Conservation (phyloP, 2,888 invertebrate species). For the Zaprionus bogoriensis region DNA sequence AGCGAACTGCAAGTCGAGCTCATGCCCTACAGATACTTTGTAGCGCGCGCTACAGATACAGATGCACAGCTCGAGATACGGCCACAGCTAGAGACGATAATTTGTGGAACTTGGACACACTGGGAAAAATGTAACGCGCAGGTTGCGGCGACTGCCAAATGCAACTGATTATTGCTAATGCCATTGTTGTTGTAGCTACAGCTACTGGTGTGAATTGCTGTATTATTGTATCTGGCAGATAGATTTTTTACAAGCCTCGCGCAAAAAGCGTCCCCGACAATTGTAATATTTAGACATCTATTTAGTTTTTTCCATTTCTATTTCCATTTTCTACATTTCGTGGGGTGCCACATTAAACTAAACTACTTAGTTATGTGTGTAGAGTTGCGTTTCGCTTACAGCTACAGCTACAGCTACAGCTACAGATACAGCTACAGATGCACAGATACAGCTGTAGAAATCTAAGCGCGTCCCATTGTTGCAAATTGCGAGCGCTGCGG, state of each 20-base stretch:
- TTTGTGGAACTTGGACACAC: constrained; percentile 60
- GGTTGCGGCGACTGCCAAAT: constrained; percentile 64
- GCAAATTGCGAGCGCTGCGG: constrained; percentile 60
- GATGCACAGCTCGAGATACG: constrained; percentile 10
- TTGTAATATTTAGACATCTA: constrained; percentile 64
- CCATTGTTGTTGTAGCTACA: constrained; percentile 29
- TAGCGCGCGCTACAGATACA: constrained; percentile 33
- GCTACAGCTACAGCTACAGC: constrained; percentile 46
- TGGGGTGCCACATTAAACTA: constrained; percentile 78
- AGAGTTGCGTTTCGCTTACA: constrained; percentile 52
- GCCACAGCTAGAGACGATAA: constrained; percentile 22
- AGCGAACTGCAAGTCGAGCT: constrained; percentile 24
- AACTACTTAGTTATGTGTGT: constrained; percentile 70
- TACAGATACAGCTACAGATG: constrained; percentile 49
- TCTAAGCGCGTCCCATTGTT: constrained; percentile 62
- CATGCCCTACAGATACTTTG: constrained; percentile 42
- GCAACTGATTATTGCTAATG: constrained; percentile 77
- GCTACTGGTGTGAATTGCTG: constrained; percentile 69
- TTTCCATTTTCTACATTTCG: no score
- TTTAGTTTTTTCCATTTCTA: constrained; percentile 20
- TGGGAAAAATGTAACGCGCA: constrained; percentile 74
- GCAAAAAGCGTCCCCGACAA: constrained; percentile 62
- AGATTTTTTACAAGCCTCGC: constrained; percentile 62
- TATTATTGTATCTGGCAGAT: constrained; percentile 75
- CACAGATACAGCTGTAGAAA: constrained; percentile 46